Conservation (phyloP, 1,140 invertebrate species). For the Drosophila funebris region DNA sequence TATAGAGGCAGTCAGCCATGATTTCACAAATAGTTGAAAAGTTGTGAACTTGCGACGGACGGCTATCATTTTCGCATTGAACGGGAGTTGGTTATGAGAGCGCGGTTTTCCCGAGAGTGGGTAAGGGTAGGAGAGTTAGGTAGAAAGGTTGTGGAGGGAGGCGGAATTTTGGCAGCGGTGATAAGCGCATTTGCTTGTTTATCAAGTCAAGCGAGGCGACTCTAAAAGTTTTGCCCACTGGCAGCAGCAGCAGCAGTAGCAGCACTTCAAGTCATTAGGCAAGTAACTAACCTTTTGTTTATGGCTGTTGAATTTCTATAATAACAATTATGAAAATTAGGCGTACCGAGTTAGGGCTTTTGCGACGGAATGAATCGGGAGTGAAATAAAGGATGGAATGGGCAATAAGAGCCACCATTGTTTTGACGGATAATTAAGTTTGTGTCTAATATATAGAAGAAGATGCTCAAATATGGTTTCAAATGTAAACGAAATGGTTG, state of each 20-base stretch:
- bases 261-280: constrained; percentile 79
- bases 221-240: constrained; percentile 31
- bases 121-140: constrained; percentile 20
- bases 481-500: constrained; percentile 51
- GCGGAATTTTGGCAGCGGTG: constrained; percentile 42
- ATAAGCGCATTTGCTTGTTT: constrained; percentile 81
- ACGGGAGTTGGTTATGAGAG: constrained; percentile 59
- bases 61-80: constrained; percentile 78
- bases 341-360: constrained; percentile 15
- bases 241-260: background rate
- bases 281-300: constrained; percentile 82
- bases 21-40: constrained; percentile 69
- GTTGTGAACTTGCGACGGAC: constrained; percentile 62
- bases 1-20: background rate
- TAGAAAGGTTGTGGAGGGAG: background rate
- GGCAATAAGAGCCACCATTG: constrained; percentile 41
- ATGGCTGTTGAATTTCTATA: constrained; percentile 79
- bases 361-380: background rate
- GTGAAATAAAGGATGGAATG: background rate
- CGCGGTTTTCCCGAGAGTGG: constrained; percentile 48
- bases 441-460: constrained; percentile 78
- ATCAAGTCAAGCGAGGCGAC: constrained; percentile 51
- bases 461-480: constrained; percentile 65
- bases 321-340: constrained; percentile 83
- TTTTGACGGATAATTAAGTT: constrained; percentile 82